Evolutionary conservation across 2,113 vertebrate species (phyloP).

Genomic region (Zeus faber): DNA sequence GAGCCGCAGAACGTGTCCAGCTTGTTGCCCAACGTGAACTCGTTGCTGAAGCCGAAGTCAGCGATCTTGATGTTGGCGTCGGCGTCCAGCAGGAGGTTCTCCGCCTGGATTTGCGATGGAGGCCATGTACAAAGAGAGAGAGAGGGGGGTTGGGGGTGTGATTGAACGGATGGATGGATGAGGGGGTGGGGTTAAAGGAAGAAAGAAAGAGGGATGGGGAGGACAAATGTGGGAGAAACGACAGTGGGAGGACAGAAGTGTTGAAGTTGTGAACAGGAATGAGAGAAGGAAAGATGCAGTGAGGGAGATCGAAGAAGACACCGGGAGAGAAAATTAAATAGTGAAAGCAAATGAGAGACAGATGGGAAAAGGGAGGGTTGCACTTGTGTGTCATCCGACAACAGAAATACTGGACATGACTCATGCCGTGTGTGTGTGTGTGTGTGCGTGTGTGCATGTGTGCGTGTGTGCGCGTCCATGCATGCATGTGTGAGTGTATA

Average conservation of each 20-base stretch:
- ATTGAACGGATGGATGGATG: not conserved
- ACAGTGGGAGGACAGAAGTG: slow-evolving; percentile 14
- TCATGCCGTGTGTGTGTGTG: slow-evolving; percentile 42
- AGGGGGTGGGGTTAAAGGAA: too few relatives aligned
- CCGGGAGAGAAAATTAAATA: not conserved
- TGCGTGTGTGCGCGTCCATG: slow-evolving; percentile 5
- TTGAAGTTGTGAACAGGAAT: slow-evolving; percentile 1
- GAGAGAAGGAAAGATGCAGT: slow-evolving; percentile 5
- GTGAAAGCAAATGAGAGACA: slow-evolving; percentile 10
- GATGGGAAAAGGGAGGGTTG: slow-evolving; percentile 7
- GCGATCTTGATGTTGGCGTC: slow-evolving; percentile 94
- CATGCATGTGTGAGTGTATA: slow-evolving; percentile 30
- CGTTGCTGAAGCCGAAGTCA: slow-evolving; percentile 94
- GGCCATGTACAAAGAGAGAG: too few relatives aligned
- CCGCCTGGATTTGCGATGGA: slow-evolving; percentile 74
- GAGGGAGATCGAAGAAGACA: not conserved
- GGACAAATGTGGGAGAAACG: slow-evolving; percentile 22
- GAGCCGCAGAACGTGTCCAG: slow-evolving; percentile 95
- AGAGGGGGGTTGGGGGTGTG: slow-evolving; percentile 3
- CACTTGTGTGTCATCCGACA: slow-evolving; percentile 28
- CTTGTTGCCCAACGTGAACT: slow-evolving; percentile 89
- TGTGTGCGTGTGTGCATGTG: slow-evolving; percentile 23
- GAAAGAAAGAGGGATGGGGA: too few relatives aligned
- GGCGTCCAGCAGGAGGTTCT: slow-evolving; percentile 89
- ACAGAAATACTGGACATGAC: slow-evolving; percentile 39